Base-by-base conservation (phyloP, 2,888 invertebrate species). In the Pharmacophagus antenor region DNA sequence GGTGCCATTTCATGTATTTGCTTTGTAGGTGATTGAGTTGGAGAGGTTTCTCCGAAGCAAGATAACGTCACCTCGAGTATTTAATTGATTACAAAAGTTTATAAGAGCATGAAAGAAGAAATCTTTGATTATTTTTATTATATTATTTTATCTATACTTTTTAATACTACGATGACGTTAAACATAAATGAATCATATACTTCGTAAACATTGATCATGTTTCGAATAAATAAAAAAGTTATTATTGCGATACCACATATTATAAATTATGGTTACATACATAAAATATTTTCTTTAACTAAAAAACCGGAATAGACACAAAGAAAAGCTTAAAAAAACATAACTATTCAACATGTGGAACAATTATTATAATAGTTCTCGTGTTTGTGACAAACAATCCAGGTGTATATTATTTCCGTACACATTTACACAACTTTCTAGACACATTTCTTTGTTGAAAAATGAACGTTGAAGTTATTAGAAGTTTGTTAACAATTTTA, bases 391-490 rank as follows among this genome's bases (percentile, higher is more conserved):
- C 60, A 62, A 63, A 60, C 61, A 57, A 62, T 61, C 65, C 58
- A 58, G 58, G 56, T 53, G n/a, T 52, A 52, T 59, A 55, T 65
- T 71, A 70, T 69, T 74, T 65, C 71, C 70, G 69, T 69, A 72
- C 79, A 79, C 77, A 77, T 76, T 64, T 73, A n/a, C n/a, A n/a
- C 70, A 86, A 88, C 79, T 88, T 85, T 85, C 82, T 79, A 87
- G 86, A 86, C 85, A 68, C 66, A 77, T 79, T 75, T 80, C 78
- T 83, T 84, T 80, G 80, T 79, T 77, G 73, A 74, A 76, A 78
- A 73, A 67, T 67, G 62, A 81, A 71, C 80, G 80, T 77, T 79
- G 70, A 77, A 79, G 73, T 77, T 79, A 76, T 77, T 82, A 77
- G 49, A 76, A 80, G 71, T 77, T 75, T 73, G 68, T 55, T 57